A percentile compares a stretch with the other conserved stretches of the same genome.
phyloP scores from a whole-genome alignment of 2,888 invertebrate species.

The Margaritifera margaritifera region DNA sequence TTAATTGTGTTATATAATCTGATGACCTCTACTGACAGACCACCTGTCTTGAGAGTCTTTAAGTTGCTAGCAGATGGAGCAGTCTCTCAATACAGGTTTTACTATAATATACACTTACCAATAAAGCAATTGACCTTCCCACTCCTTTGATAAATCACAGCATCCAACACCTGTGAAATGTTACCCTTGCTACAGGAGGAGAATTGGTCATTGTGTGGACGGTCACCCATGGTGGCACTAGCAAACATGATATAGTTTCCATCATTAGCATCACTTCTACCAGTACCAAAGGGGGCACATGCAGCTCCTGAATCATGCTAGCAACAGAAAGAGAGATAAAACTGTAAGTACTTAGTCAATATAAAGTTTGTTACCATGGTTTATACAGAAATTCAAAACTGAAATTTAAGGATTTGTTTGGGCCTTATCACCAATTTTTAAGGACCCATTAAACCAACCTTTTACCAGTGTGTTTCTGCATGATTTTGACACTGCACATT shows the following conservation, averaged over 20 bases:
- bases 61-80: background rate
- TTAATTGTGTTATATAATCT: no score
- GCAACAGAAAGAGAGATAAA: slow-evolving; percentile 23
- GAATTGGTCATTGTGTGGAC: slow-evolving; percentile 98
- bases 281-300: slow-evolving; percentile 60
- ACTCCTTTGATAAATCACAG: slow-evolving; percentile 85
- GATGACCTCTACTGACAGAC: no score
- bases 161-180: slow-evolving; percentile 94
- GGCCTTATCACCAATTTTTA: no score
- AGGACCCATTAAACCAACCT: no score
- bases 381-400: no score
- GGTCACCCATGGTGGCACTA: slow-evolving; percentile 97
- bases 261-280: slow-evolving; percentile 87
- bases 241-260: slow-evolving; percentile 99
- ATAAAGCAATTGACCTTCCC: slow-evolving; percentile 95
- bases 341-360: background rate
- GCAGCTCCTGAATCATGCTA: slow-evolving; percentile 86
- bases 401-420: no score
- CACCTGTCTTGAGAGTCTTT: background rate
- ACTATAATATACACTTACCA: slow-evolving; percentile 70
- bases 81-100: background rate
- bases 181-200: slow-evolving; percentile 95
- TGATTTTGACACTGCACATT: no score
- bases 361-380: background rate
- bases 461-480: no score